Evolutionary conservation across 2,888 invertebrate genomes (phyloP), one percentile per base, ranked within the genome.

Genomic region (Heliconius ethilla): DNA sequence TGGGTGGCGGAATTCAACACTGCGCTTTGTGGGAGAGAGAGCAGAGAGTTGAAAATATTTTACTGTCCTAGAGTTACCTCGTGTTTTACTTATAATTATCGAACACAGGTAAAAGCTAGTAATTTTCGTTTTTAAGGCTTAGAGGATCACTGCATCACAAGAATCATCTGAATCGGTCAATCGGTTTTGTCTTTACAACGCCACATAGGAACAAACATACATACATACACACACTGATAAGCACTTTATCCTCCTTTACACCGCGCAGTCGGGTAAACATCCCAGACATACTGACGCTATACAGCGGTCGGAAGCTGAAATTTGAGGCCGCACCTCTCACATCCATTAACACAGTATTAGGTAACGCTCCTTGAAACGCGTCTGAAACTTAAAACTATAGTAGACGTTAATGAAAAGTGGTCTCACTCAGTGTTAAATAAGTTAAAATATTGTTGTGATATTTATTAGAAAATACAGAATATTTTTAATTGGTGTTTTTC

Each of bases 261-360:
- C 27, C 2, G 63, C 15, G 2, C 13, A 59, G 62, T 62, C 40
- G 25, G 10, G 18, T 40, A 62, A 25, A 27, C 11, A 22, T 40
- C 11, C 40, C 27, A 45, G 40, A 65, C 27, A 74, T 15, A 66
- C 29, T 66, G 66, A 51, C 65, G 15, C 40, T 40, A 11, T 27
- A 69, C 25, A 59, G 33, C 27, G 40, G 25, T 27, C 51, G 63
- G 65, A 76, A 70, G 63, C 70, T 63, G 76, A 70, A 63, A 70
- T 45, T 51, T 55, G 76, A 76, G 33, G 40, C 51, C 63, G 6
- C 25, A 40, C 76, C 45, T 62, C 69, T 62, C n/a, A 62, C 65
- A n/a, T 33, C 76, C 76, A 76, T 70, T 76, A 76, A 63, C 70
- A 70, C 65, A 9, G 65, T 70, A 55, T 70, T 45, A 65, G 63